Percentiles rank a stretch among this genome's conserved stretches.
Conservation (phyloP, 2,888 invertebrate genomes). For the Hecatera dysodea region DNA sequence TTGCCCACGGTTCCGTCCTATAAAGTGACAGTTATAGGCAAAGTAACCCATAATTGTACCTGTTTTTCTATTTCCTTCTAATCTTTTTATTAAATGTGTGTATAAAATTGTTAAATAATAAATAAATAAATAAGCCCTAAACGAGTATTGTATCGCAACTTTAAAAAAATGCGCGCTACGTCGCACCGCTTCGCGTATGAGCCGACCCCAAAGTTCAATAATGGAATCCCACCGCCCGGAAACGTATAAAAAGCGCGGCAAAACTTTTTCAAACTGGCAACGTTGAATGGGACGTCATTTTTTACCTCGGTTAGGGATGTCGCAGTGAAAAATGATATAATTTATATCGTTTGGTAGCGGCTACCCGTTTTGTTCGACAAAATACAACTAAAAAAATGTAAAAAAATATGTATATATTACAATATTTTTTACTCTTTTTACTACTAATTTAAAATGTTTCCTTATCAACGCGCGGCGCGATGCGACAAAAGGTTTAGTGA, state of each 20-base stretch:
- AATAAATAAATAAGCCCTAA: no score
- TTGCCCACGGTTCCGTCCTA: no score
- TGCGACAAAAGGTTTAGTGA: slow-evolving; percentile 85
- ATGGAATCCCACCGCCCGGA: slow-evolving; percentile 88
- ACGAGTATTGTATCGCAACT: no score
- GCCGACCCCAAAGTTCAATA: slow-evolving; percentile 61
- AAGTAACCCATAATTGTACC: no score
- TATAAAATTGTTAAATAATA: no score
- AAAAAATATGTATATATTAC: slow-evolving; percentile 79
- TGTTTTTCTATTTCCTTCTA: no score
- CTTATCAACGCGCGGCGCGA: slow-evolving; percentile 90
- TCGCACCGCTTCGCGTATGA: background rate
- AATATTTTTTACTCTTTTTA: slow-evolving; percentile 85
- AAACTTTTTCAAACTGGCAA: slow-evolving; percentile 89
- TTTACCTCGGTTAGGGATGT: slow-evolving; percentile 90
- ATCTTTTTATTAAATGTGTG: no score
- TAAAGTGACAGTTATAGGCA: no score
- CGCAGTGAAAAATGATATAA: slow-evolving; percentile 91
- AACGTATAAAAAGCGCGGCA: slow-evolving; percentile 90
- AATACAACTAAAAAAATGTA: slow-evolving; percentile 88
- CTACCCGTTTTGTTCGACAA: slow-evolving; percentile 90
- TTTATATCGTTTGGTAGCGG: slow-evolving; percentile 90
- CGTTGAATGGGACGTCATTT: slow-evolving; percentile 89
- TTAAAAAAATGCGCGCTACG: background rate
- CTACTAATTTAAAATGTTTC: slow-evolving; percentile 91